Conservation (phyloP, 2,888 invertebrate genomes). For the Antheraea yamamai region DNA sequence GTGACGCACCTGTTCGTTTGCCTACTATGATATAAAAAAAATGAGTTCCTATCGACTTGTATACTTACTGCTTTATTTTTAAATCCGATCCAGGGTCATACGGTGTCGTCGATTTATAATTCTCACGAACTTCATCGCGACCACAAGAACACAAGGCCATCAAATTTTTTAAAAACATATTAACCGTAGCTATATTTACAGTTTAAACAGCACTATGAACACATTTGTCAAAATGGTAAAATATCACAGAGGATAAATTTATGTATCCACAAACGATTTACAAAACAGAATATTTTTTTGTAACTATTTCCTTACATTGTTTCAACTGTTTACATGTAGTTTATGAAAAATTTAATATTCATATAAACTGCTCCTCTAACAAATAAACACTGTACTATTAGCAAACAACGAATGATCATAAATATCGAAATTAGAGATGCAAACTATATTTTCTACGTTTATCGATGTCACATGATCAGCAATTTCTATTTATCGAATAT, state of each 20-base stretch:
- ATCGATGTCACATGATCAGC: neutral
- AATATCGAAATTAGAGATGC: neutral
- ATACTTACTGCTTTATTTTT: neutral
- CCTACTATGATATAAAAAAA: neutral
- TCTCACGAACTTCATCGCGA: neutral
- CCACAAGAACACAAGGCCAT: neutral
- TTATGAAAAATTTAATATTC: neutral
- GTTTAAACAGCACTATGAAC: neutral
- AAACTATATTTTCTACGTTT: neutral
- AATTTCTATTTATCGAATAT: neutral
- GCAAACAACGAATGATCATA: neutral
- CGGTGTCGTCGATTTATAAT: neutral
- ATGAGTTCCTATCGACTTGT: neutral
- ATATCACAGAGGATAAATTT: neutral
- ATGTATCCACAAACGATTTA: neutral
- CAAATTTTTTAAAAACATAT: constrained; percentile 1
- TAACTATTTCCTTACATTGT: neutral
- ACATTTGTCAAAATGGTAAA: neutral
- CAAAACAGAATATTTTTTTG: neutral
- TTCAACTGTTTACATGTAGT: neutral
- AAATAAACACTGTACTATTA: neutral
- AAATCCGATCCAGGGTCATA: constrained; percentile 2
- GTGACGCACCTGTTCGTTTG: no score
- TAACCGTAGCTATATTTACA: neutral
- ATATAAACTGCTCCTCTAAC: neutral